Evolutionary conservation across 2,113 vertebrate species (phyloP).

Genomic region (western clawed frog (Xenopus tropicalis)): UCB_Xtro_10.0 CM004448.2:10291501-10292000

Average conservation of each 20-base stretch:
- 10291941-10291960: too few species aligned
- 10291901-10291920: too few species aligned
- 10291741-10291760: not conserved
- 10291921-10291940: too few species aligned
- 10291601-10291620: not conserved
- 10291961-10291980: too few species aligned
- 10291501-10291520: not conserved
- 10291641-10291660: not conserved
- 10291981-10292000: too few species aligned
- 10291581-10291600: conserved; percentile 1
- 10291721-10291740: not conserved
- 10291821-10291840: too few species aligned
- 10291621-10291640: conserved; percentile 2
- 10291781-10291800: too few species aligned
- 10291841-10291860: too few species aligned
- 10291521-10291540: not conserved
- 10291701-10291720: not conserved
- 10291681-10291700: not conserved
- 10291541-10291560: not conserved
- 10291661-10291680: conserved; percentile 2
- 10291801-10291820: too few species aligned
- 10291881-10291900: too few species aligned
- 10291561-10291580: not conserved
- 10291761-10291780: too few species aligned
- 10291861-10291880: too few species aligned